Evolutionary conservation across 2,797 vertebrate genomes (phyloP).

Genomic region (Podarcis lilfordi): DNA sequence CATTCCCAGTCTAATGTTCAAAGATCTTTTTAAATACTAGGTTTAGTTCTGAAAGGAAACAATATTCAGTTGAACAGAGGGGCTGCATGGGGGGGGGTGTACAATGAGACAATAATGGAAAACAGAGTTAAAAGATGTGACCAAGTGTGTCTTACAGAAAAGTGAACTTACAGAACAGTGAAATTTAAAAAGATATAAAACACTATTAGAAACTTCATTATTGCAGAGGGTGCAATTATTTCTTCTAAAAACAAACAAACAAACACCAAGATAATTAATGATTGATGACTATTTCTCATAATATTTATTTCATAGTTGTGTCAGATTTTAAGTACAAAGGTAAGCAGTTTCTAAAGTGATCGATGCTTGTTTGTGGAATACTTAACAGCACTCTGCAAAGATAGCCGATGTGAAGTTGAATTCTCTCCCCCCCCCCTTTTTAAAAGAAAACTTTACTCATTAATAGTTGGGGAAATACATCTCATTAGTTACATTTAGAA

Average conservation of each 20-base stretch:
- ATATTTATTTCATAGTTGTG: not conserved
- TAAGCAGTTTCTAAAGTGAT: conserved; percentile 17
- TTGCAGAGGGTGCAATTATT: not conserved
- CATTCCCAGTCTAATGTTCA: not conserved
- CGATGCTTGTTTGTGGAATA: not conserved
- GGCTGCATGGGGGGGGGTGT: fast-evolving
- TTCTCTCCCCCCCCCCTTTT: not conserved
- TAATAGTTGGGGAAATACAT: not conserved
- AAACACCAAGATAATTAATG: not conserved
- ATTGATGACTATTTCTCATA: not conserved
- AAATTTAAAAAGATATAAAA: conserved; percentile 1
- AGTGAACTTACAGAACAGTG: not conserved
- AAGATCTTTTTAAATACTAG: not conserved
- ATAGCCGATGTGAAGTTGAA: not conserved
- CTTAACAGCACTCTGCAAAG: not conserved
- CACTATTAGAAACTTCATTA: not conserved
- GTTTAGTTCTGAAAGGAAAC: not conserved
- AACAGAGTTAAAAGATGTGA: not conserved
- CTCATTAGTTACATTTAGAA: not conserved
- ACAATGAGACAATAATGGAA: not conserved
- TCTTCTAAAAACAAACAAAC: not conserved
- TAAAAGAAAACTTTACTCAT: not conserved
- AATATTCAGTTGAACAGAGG: not conserved
- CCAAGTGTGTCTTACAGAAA: not conserved
- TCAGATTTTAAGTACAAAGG: not conserved